Evolutionary conservation across 2,888 invertebrate species (phyloP).

Genomic region (Drosophila helvetica): DNA sequence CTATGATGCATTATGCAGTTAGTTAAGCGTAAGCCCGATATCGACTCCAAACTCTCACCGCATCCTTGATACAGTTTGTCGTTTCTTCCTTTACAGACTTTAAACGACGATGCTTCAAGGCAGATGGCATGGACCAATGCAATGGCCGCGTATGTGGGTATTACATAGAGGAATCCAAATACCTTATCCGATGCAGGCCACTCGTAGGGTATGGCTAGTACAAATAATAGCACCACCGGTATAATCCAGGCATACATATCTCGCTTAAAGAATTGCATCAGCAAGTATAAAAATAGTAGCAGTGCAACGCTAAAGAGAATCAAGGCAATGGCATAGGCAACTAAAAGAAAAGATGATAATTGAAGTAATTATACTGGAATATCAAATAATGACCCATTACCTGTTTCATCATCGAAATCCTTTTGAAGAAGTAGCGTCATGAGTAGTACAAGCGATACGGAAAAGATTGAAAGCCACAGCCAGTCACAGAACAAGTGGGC

Average conservation of each 20-base stretch:
- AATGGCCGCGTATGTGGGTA: slow-evolving; percentile 17
- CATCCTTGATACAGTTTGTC: background rate
- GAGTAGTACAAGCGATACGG: background rate
- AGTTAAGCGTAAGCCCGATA: too few relatives aligned
- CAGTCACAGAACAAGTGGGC: slow-evolving; percentile 86
- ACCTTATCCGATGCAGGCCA: slow-evolving; percentile 3
- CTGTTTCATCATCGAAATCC: slow-evolving; percentile 6
- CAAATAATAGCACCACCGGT: slow-evolving; percentile 10
- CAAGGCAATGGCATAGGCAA: slow-evolving; percentile 12
- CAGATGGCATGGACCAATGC: slow-evolving; percentile 16
- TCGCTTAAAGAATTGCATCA: slow-evolving; percentile 20
- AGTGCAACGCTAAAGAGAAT: slow-evolving; percentile 16
- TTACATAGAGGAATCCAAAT: slow-evolving; percentile 9
- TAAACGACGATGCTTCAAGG: slow-evolving; percentile 6
- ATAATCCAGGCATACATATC: slow-evolving; percentile 19
- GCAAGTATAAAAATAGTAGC: slow-evolving; percentile 23
- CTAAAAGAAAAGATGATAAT: background rate
- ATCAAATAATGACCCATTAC: background rate
- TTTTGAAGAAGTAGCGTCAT: background rate
- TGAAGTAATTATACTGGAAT: too few relatives aligned
- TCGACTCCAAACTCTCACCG: background rate
- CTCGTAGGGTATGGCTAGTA: slow-evolving; percentile 19
- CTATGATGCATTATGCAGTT: background rate
- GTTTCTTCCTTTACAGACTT: background rate
- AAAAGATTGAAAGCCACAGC: slow-evolving; percentile 14